Percentiles rank a stretch among this genome's conserved stretches.
Evolutionary conservation across 2,113 vertebrate species (phyloP).

Genomic region (Pholis gunnellus): DNA sequence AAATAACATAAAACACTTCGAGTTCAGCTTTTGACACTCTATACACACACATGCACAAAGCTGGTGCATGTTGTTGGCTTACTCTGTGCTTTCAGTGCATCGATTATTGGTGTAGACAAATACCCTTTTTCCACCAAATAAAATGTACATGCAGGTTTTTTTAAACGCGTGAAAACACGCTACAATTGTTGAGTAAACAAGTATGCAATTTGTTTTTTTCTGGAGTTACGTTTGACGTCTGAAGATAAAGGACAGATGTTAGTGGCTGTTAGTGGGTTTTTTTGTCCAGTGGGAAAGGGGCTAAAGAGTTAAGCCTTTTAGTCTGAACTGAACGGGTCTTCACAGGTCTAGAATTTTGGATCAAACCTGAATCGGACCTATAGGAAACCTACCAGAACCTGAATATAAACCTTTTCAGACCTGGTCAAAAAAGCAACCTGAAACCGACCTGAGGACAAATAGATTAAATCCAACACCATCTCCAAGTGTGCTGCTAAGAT

Average conservation of each 20-base stretch:
- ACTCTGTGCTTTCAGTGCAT: too few species aligned
- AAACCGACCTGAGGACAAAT: neutral
- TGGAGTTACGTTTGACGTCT: neutral
- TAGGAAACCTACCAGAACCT: neutral
- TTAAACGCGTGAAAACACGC: too few species aligned
- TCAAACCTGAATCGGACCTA: too few species aligned
- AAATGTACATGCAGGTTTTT: too few species aligned
- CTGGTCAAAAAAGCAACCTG: neutral
- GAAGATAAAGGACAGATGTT: too few species aligned
- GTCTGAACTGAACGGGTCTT: neutral
- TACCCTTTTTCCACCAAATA: too few species aligned
- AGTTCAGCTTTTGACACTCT: neutral
- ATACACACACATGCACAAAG: neutral
- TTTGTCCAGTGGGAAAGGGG: neutral
- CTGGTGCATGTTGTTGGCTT: neutral
- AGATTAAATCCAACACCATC: neutral
- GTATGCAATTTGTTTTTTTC: neutral
- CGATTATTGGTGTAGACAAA: too few species aligned
- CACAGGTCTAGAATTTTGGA: neutral
- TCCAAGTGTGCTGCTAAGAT: neutral
- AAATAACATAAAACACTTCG: too few species aligned
- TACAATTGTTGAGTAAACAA: neutral
- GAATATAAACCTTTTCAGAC: neutral
- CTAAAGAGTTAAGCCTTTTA: neutral
- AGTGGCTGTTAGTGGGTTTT: neutral